Base-by-base conservation (phyloP, 2,113 vertebrate species). In the Aix galericulata region DNA sequence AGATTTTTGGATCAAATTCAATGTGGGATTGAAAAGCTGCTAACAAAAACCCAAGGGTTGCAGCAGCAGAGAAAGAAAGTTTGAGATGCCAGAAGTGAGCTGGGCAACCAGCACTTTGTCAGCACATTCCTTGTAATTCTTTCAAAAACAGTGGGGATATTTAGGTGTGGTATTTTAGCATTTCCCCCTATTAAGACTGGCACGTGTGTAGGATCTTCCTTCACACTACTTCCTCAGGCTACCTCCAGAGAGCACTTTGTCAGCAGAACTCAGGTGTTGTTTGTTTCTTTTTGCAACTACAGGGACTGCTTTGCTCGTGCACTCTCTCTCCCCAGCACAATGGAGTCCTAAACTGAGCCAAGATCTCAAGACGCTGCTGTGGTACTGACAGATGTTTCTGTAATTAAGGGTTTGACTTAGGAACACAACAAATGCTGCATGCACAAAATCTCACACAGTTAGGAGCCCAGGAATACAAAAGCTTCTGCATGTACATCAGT, bases 141-240 rank as follows among this genome's bases (percentile, higher is more conserved):
- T 12, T 11, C 17, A 5, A 3, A 4, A 34, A 8, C 79, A 13
- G 55, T 1, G 1, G n/a, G 50, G 31, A 10, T 5, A 9, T 6
- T 22, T 66, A 11, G 4, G 17, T 3, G 42, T 34, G 4, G 8
- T 4, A 17, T 17, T 27, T 36, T 59, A 59, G 42, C 32, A 5
- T 32, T 44, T 32, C 12, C 50, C 50, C 17, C 22, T 22, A 4
- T 16, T 13, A 16, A 4, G 27, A 46, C 27, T 3, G n/a, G n/a
- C 48, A 9, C 53, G 8, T 26, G 8, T 26, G 60, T 7, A 5
- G 9, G 2, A 7, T 21, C 52, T 34, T 60, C 6, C 50, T 52
- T 17, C 46, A 7, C 6, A 40, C 38, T 13, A 2, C 50, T 31
- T 42, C 48, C 64, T 26, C n/a, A 3, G n/a, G n/a, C 44, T 38